Evolutionary conservation across 2,113 vertebrate species (phyloP), one percentile per base, ranked within the genome.

Genomic region (Saguinus imperator): DNA sequence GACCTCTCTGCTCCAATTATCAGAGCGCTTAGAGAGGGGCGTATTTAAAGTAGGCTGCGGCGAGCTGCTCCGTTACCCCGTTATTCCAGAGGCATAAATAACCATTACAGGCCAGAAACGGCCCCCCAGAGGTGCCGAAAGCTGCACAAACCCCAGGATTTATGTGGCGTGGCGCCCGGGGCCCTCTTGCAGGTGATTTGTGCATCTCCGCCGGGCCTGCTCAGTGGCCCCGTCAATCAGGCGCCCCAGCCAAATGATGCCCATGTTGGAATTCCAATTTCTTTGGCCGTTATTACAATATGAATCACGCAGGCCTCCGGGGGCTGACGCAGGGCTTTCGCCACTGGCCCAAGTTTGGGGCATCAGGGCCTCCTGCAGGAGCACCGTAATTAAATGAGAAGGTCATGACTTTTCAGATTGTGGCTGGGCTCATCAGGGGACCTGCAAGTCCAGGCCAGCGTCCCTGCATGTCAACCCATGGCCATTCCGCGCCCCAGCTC

Each of bases 81-180:
- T 23, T 58, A 80, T 94, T 96, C 87, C 96, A 0, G 11, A 97
- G 93, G 96, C 93, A 95, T 96, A 98, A 98, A 98, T 97, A 98
- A 98, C 96, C 97, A 96, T 96, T 72, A 91, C 23, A 40, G 73
- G 96, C 83, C 83, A 82, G 86, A 92, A 96, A 94, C 0, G 86
- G 57, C 21, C 96, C 96, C 97, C 97, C 0, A 0, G 66, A 94
- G 97, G 95, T 1, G 0, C 37, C 17, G 81, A 95, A 84, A 98
- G 94, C 97, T 94, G 94, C 96, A 87, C 87, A 93, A 95, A 96
- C 97, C 57, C 40, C 20, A 2, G 95, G 23, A 97, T 98, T 98
- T 96, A 97, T 55, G 96, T 27, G 93, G 90, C 81, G 29, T 14
- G 43, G 94, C 89, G 40, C 83, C 96, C 25, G 8, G n/a, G n/a